A percentile compares a stretch with the other conserved stretches of the same genome.
These are phyloP conservation scores for Hydrotaea diabolus DNA, from an alignment of 2,888 invertebrate genomes.

Conservation along the genomic window DNA sequence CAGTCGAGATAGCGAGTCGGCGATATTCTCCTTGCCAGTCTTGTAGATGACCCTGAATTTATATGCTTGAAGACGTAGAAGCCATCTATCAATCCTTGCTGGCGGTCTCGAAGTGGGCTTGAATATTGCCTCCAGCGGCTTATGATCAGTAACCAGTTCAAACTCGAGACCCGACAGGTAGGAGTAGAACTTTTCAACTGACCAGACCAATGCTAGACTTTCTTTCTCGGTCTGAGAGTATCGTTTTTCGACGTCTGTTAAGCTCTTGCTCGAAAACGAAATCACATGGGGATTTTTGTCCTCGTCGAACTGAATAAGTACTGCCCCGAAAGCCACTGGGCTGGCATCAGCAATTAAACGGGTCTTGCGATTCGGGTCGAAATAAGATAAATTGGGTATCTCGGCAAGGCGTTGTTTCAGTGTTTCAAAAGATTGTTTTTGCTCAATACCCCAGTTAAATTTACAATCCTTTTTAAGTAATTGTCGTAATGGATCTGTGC, in stretches of 20 bases:
- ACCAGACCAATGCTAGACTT: conserved; percentile 8
- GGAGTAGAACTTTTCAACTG: conserved; percentile 45
- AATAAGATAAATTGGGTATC: conserved; percentile 72
- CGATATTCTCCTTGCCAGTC: conserved; percentile 14
- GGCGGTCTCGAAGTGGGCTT: conserved; percentile 67
- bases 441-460: conserved; percentile 70
- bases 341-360: conserved; percentile 75
- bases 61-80: conserved; percentile 60
- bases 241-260: conserved; percentile 25
- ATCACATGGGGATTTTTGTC: conserved; percentile 33
- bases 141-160: conserved; percentile 65
- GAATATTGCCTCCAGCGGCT: conserved; percentile 67
- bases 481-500: conserved; percentile 57
- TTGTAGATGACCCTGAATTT: conserved; percentile 57
- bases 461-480: conserved; percentile 38
- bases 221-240: conserved; percentile 33
- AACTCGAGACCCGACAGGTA: conserved; percentile 62
- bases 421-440: conserved; percentile 70
- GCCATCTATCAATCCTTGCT: conserved; percentile 60
- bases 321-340: conserved; percentile 73
- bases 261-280: conserved; percentile 35
- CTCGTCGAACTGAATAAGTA: conserved; percentile 71
- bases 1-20: conserved; percentile 55
- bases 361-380: conserved; percentile 70
- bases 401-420: conserved; percentile 67